Evolutionary conservation across 1,140 invertebrate genomes (phyloP), one percentile per base, ranked within the genome.

Genomic region (Adelges cooleyi): DNA sequence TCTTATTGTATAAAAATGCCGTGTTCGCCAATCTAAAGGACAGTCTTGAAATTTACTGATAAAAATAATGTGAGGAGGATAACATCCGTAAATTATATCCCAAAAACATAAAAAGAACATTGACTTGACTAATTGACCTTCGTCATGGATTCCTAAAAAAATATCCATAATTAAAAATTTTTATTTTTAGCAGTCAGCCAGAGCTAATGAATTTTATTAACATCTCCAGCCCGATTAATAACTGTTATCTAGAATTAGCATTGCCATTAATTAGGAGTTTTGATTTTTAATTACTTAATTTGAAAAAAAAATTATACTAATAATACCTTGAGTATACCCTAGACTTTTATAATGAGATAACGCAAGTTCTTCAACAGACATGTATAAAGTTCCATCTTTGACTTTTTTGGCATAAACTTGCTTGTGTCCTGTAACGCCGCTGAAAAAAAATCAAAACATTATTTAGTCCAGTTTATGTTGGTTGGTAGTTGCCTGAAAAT

Each of bases 61-160:
- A 72, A 87, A 90, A 5, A 81, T 76, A 71, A 89, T 86, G 10
- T 82, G 76, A 42, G 84, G 72, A n/a, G 25, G 23, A 15, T 52
- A 40, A 23, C 17, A 33, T 18, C 3, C 22, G 2, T 75, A 73
- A 22, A 75, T 69, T 59, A 75, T 72, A 71, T 86, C 90, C 36
- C 91, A 79, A 11, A 87, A 81, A 54, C 90, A 83, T 86, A 87
- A 90, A 73, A 89, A 87, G 2, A 86, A 62, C 56, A 62, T 62
- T 48, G 56, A 62, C 1, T 62, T 62, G 22, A 62, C 46, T 29
- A 62, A 23, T 13, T 62, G 56, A 2, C 56, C 65, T 8, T 54
- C 65, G 29, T 66, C 67, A 20, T 66, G 42, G 25, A 66, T 15
- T 36, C 38, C 44, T 65, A 27, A 49, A 40, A 65, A 62, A 52